A percentile compares a stretch with the other conserved stretches of the same genome.
Evolutionary conservation across 1,140 invertebrate species (phyloP).

Genomic region (Daktulosphaira vitifoliae): DNA sequence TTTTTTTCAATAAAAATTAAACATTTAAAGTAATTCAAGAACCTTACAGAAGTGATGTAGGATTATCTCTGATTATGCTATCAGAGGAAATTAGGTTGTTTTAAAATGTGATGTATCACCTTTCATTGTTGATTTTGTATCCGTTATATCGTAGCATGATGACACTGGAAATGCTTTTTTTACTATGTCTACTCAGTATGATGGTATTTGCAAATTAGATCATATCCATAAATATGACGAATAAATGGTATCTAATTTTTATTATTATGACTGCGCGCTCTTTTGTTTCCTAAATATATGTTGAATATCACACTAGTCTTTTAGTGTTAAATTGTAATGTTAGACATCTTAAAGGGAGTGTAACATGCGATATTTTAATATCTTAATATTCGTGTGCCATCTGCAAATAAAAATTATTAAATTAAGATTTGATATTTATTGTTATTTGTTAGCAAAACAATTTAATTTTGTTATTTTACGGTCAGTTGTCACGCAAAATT

Average conservation of each 20-base stretch:
- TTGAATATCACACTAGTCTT: no score
- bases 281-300: no score
- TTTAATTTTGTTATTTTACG: slow-evolving; percentile 12
- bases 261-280: no score
- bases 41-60: slow-evolving; percentile 80
- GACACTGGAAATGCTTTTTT: slow-evolving; percentile 29
- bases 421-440: background rate
- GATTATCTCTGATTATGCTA: slow-evolving; percentile 90
- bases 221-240: background rate
- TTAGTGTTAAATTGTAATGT: no score
- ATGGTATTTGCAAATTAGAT: slow-evolving; percentile 29
- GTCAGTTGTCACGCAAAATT: slow-evolving; percentile 35
- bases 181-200: background rate
- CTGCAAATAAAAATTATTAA: background rate
- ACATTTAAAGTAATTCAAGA: slow-evolving; percentile 68
- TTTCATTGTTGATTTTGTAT: slow-evolving; percentile 84
- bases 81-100: slow-evolving; percentile 82
- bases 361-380: slow-evolving; percentile 11
- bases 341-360: no score
- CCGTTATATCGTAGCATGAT: slow-evolving; percentile 72
- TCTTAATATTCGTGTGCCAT: slow-evolving; percentile 13
- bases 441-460: background rate
- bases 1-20: no score
- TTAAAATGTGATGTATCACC: slow-evolving; percentile 86
- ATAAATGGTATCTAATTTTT: no score